Evolutionary conservation across 2,113 vertebrate species (phyloP).

Genomic region (Gymnogyps californianus): DNA sequence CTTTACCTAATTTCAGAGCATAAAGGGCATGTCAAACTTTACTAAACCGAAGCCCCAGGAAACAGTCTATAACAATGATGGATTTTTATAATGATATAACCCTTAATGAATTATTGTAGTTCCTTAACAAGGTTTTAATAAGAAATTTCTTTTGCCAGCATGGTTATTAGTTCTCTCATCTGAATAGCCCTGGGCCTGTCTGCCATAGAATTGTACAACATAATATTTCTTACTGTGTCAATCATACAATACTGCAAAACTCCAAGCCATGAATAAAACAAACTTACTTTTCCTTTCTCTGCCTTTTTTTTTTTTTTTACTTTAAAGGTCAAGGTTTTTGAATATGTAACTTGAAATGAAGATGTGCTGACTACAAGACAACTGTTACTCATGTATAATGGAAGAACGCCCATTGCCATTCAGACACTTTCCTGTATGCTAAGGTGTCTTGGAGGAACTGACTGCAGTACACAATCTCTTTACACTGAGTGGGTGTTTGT

Average conservation of each 20-base stretch:
- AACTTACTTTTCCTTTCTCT: conserved; percentile 9
- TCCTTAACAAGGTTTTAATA: conserved; percentile 72
- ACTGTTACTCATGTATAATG: neutral
- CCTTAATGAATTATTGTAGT: conserved; percentile 73
- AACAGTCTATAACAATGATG: conserved; percentile 60
- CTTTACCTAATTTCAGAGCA: conserved; percentile 64
- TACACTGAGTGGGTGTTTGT: neutral
- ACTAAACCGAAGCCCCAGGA: conserved; percentile 49
- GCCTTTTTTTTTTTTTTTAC: neutral
- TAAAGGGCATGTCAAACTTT: conserved; percentile 69
- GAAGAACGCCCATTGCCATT: neutral
- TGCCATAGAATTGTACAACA: conserved; percentile 53
- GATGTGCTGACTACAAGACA: neutral
- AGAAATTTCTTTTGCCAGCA: conserved; percentile 60
- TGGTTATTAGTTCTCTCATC: conserved; percentile 66
- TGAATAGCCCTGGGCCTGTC: conserved; percentile 62
- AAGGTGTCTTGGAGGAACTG: neutral
- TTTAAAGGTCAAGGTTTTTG: neutral
- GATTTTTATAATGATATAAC: conserved; percentile 73
- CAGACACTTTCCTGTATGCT: neutral
- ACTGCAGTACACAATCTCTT: neutral
- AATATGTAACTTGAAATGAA: conserved; percentile 42
- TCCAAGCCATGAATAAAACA: conserved; percentile 42
- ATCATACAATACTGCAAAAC: conserved; percentile 27
- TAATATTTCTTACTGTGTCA: conserved; percentile 69